Percentiles rank a stretch among this genome's conserved stretches.
Conservation (phyloP, 2,797 vertebrate genomes). For the Girardinus metallicus region DNA sequence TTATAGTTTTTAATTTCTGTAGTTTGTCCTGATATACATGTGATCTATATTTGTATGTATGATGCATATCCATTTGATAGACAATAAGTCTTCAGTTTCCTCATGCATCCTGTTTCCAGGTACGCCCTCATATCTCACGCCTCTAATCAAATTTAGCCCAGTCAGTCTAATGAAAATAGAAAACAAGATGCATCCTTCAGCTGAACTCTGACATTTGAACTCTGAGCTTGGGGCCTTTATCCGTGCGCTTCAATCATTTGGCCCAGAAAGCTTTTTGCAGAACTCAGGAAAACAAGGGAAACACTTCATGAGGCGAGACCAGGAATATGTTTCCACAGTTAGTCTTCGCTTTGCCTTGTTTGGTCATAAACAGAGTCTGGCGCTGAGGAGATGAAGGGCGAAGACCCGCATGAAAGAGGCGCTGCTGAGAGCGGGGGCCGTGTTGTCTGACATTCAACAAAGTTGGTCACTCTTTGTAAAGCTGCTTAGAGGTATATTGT, state of each 20-base stretch:
- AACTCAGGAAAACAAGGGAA: slow-evolving; percentile 11
- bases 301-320: slow-evolving; percentile 33
- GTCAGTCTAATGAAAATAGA: slow-evolving; percentile 13
- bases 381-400: slow-evolving; percentile 42
- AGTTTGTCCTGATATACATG: not conserved
- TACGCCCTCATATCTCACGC: slow-evolving; percentile 9
- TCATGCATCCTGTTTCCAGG: slow-evolving; percentile 20
- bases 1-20: not conserved
- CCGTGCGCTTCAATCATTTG: slow-evolving; percentile 44
- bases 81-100: not conserved
- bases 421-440: slow-evolving; percentile 24
- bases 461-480: slow-evolving; percentile 10
- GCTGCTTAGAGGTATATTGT: not conserved
- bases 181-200: slow-evolving; percentile 13
- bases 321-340: slow-evolving; percentile 46
- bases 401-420: slow-evolving; percentile 59
- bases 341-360: slow-evolving; percentile 46
- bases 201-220: slow-evolving; percentile 56
- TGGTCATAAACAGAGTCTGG: slow-evolving; percentile 52
- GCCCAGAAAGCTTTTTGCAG: slow-evolving; percentile 29
- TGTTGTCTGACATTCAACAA: slow-evolving; percentile 22
- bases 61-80: not conserved
- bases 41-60: not conserved
- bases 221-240: slow-evolving; percentile 47
- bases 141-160: slow-evolving; percentile 18